phyloP scores from a whole-genome alignment of 2,113 vertebrate species.

The Seriola rivoliana region DNA sequence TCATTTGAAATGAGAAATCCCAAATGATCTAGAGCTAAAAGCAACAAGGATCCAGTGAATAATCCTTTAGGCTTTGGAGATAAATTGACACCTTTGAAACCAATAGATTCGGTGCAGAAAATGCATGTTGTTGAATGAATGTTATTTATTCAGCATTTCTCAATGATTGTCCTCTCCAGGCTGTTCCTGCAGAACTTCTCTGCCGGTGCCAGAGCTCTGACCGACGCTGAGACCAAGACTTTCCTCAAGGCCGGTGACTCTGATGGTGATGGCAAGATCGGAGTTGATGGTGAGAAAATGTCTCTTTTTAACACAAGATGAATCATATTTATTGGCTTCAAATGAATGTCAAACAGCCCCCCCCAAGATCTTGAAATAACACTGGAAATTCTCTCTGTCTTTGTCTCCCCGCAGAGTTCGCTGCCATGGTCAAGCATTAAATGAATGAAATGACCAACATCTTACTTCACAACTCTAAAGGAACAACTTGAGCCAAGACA shows the following conservation, averaged over 20 bases:
- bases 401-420: conserved; percentile 83
- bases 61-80: not conserved
- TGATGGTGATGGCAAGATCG: conserved; percentile 88
- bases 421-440: conserved; percentile 84
- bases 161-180: conserved; percentile 57
- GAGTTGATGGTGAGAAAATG: conserved; percentile 82
- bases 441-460: conserved; percentile 76
- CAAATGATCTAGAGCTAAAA: not conserved
- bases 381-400: conserved; percentile 1
- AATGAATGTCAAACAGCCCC: not conserved
- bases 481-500: conserved; percentile 83
- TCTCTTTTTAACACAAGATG: not conserved
- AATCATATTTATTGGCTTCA: not conserved
- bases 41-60: not conserved
- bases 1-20: not conserved
- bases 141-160: not conserved
- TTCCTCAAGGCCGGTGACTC: conserved; percentile 85
- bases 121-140: too few relatives aligned
- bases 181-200: conserved; percentile 88
- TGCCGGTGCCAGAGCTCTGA: conserved; percentile 81
- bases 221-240: conserved; percentile 82
- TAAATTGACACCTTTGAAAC: not conserved
- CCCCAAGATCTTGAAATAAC: not conserved
- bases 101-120: not conserved
- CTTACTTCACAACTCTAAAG: conserved; percentile 73